Base-by-base conservation (phyloP, 2,113 vertebrate genomes). In the Sphaerodactylus townsendi region DNA sequence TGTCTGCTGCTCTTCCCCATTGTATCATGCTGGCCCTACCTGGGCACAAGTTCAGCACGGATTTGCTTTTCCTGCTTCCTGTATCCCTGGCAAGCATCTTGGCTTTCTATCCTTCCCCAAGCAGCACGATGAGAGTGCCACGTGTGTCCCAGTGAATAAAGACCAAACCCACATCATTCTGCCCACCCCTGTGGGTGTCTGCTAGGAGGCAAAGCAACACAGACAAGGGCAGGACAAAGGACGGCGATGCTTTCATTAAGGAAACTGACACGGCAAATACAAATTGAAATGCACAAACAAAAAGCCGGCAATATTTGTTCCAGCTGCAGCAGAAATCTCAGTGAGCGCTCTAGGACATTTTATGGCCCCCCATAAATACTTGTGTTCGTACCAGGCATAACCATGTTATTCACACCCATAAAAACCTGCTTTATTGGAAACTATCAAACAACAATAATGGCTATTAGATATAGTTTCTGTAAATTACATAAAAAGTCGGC, bases 401-500 rank as follows among this genome's bases (percentile, higher is more conserved):
- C 33, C 74, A 87, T 74, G 41, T 77, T 59, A 62, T 88, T 92
- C 78, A 89, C 81, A 92, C 79, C 81, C 91, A 90, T 71, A 91
- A 91, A 90, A 90, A 88, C 75, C 25, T 64, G 62, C 82, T 91
- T 91, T 77, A 92, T 0, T 37, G 74, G 85, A 5, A 11, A 75
- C 75, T 33, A 90, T 88, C 84, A 87, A 89, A 89, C 65, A 89
- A 75, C 86, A 85, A 93, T 1, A 90, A 82, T 73, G 64, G 92
- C 76, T 86, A 79, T 86, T 93, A 84, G 30, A 75, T 81, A 77
- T 92, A 88, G 89, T 80, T 90, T 85, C 92, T 72, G 71, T 79
- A 93, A 92, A 94, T 79, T 90, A 88, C 86, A 89, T 75, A 69
- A 72, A 28, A 86, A 89, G 82, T 87, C 85, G 44, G 84, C 64